Evolutionary conservation across 2,113 vertebrate genomes (phyloP), one percentile per base, ranked within the genome.

Genomic region (Arizona elegans): DNA sequence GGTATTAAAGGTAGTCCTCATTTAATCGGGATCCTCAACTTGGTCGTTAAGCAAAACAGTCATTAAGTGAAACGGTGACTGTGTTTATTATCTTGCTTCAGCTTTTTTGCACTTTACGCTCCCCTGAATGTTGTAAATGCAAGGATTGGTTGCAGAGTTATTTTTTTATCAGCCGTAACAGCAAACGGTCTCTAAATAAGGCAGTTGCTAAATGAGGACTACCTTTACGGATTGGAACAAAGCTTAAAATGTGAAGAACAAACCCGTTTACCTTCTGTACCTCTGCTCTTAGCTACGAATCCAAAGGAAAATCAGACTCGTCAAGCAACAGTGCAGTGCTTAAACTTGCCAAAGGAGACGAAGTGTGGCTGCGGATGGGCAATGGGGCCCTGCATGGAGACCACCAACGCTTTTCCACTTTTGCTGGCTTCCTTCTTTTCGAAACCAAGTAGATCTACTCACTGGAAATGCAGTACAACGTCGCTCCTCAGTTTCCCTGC

Each of bases 331-430:
- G 97, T 1, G 98, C 98, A 0, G 98, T 98, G 29, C 97, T 98
- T 87, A 98, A 98, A 94, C 97, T 98, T 1, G 97, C 97, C 88
- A 98, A 98, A 86, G 98, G 98, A 88, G 98, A 98, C 70, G 98
- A 98, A 93, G 98, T 98, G 38, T 98, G 98, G 98, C 96, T 98
- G 70, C 94, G 98, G 90, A 98, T 98, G 98, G 98, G 98, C 93
- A 98, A 98, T 0, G 98, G 98, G 1, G 98, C 98, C 10, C 97
- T 98, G 43, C 98, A 98, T 0, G 98, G 98, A 56, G 98, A 98
- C 91, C 98, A 98, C 94, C 98, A 98, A 56, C 97, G 98, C 43
- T 98, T 98, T 94, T 98, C 98, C 5, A 98, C 98, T 21, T 98
- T 98, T 89, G 98, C 98, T 23, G 98, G 98, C 52, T 98, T 98